phyloP scores from a whole-genome alignment of 1,140 invertebrate genomes.

The Cherax destructor region DNA sequence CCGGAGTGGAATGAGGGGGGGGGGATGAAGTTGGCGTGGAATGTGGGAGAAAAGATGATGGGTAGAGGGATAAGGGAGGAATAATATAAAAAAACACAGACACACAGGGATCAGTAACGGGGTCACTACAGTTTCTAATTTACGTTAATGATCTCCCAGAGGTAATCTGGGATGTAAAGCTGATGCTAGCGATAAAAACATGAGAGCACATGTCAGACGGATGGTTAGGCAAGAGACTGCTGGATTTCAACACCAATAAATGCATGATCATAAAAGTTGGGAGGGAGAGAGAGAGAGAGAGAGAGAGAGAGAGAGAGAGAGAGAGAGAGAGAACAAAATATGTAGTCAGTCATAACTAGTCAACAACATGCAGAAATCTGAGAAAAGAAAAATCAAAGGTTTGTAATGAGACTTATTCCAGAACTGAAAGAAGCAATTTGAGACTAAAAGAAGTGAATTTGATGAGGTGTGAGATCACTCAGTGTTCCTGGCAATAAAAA shows the following conservation, averaged over 20 bases:
- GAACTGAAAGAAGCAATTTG: too few species aligned
- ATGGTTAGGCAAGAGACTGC: background rate
- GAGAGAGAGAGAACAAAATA: slow-evolving; percentile 12
- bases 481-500: too few species aligned
- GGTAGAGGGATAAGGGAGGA: background rate
- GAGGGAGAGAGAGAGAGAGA: slow-evolving; percentile 15
- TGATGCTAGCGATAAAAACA: background rate
- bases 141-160: background rate
- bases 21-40: background rate
- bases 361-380: too few species aligned
- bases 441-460: too few species aligned
- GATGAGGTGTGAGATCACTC: too few species aligned
- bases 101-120: background rate
- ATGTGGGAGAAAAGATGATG: too few species aligned
- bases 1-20: background rate
- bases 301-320: slow-evolving; percentile 29
- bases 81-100: background rate
- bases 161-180: too few species aligned
- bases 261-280: background rate
- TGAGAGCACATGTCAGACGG: background rate
- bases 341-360: too few species aligned
- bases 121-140: background rate
- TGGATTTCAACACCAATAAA: background rate
- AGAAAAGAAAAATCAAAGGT: too few species aligned
- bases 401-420: too few species aligned